Evolutionary conservation across 2,888 invertebrate genomes (phyloP), one percentile per base, ranked within the genome.

Genomic region (Hyppa rectilinea): DNA sequence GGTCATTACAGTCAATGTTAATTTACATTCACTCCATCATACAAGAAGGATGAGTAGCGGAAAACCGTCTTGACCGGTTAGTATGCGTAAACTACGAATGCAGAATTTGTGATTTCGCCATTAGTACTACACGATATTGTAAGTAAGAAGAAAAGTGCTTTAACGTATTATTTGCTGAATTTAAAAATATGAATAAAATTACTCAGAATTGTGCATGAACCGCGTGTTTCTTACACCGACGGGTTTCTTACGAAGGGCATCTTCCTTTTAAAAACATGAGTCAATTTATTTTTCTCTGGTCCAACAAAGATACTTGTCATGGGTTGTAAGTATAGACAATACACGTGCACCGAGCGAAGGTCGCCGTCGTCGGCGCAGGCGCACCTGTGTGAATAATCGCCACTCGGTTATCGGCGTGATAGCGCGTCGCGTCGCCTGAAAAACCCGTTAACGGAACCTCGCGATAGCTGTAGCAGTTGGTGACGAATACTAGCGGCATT

Each of bases 311-410:
- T 53, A 60, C 59, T 67, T 65, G 61, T 81, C 70, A 53, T 53
- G 59, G 50, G 26, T 49, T 77, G 70, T 80, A 80, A n/a, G 66
- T 81, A 71, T 77, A 80, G 85, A 83, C 79, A 82, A 82, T 79
- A 85, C 63, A 75, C 75, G 74, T 85, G 85, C 75, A 85, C 73
- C 63, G 40, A 47, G 56, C 69, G 81, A 84, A 82, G 86, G 84
- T 69, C 85, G 75, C 36, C 66, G 67, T n/a, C 72, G 55, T 55
- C 66, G 63, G 66, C 82, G 75, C 75, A 43, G 66, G 84, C 82
- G 83, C 84, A 84, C 85, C 84, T 84, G 84, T 73, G 72, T 82
- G 77, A 71, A 77, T 71, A 71, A 79, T 79, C 72, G 53, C 56
- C 56, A 12, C 34, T 61, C 55, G 36, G 63, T 68, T 78, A 75